Conservation (phyloP, 1,140 invertebrate species). For the Listronotus oregonensis region DNA sequence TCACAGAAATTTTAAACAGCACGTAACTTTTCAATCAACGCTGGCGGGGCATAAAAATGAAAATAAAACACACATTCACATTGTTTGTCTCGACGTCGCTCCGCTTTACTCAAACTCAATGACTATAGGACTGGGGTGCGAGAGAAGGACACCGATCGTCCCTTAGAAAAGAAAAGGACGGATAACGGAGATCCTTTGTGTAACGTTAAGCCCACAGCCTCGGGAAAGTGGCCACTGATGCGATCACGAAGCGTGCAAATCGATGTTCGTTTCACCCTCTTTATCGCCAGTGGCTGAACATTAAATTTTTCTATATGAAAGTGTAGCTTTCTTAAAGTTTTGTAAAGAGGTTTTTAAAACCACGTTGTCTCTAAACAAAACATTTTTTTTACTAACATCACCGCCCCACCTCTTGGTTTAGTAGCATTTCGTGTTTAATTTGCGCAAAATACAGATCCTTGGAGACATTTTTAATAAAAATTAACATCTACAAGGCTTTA, state of each 20-base stretch:
- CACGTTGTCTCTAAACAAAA: too few relatives aligned
- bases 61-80: slow-evolving; percentile 24
- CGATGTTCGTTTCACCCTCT: slow-evolving; percentile 52
- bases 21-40: slow-evolving; percentile 23
- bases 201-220: slow-evolving; percentile 45
- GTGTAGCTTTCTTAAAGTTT: too few relatives aligned
- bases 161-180: slow-evolving; percentile 12
- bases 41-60: slow-evolving; percentile 18
- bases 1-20: neutral
- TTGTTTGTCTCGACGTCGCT: slow-evolving; percentile 13
- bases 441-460: too few relatives aligned
- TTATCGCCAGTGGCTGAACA: slow-evolving; percentile 7
- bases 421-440: too few relatives aligned
- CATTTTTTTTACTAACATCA: too few relatives aligned
- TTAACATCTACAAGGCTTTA: too few relatives aligned
- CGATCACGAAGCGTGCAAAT: slow-evolving; percentile 54
- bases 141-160: slow-evolving; percentile 17
- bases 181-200: slow-evolving; percentile 41
- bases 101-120: slow-evolving; percentile 12
- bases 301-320: too few relatives aligned
- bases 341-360: too few relatives aligned
- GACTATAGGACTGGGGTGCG: slow-evolving; percentile 17
- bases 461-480: too few relatives aligned
- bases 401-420: too few relatives aligned
- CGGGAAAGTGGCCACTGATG: slow-evolving; percentile 53